These are phyloP conservation scores for Sciurus carolinensis DNA, from an alignment of 2,797 vertebrate genomes.

Conservation along the genomic window DNA sequence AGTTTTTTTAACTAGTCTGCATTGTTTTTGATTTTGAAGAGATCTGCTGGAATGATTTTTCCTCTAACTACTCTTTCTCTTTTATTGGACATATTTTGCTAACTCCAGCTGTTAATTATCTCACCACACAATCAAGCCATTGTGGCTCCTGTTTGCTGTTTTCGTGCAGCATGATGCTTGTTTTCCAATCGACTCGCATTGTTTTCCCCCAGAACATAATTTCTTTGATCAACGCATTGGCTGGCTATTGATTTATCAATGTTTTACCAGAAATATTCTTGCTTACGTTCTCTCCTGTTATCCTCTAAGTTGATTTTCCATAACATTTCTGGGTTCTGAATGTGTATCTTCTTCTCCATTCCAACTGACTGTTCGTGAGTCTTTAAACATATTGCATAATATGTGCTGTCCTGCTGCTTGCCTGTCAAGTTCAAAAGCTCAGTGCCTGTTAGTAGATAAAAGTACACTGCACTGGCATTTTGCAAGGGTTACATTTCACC, in stretches of 20 bases:
- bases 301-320: conserved; percentile 40
- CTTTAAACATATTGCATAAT: neutral
- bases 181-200: conserved; percentile 56
- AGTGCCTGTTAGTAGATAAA: neutral
- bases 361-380: neutral
- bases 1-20: neutral
- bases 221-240: conserved; percentile 61
- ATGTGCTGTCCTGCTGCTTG: neutral
- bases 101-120: conserved; percentile 69
- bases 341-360: neutral
- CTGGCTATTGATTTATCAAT: conserved; percentile 17
- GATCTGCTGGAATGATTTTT: neutral
- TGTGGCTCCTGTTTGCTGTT: conserved; percentile 45
- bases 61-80: neutral
- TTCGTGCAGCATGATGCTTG: conserved; percentile 12
- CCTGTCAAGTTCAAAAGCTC: conserved; percentile 57
- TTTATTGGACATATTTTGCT: conserved; percentile 50
- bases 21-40: conserved; percentile 64
- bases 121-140: conserved; percentile 21
- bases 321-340: neutral
- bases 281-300: neutral
- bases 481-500: conserved; percentile 21
- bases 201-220: conserved; percentile 39
- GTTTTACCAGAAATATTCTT: conserved; percentile 55
- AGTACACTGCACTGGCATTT: neutral